phyloP scores from a whole-genome alignment of 1,140 invertebrate species.

The Lineus longissimus region DNA sequence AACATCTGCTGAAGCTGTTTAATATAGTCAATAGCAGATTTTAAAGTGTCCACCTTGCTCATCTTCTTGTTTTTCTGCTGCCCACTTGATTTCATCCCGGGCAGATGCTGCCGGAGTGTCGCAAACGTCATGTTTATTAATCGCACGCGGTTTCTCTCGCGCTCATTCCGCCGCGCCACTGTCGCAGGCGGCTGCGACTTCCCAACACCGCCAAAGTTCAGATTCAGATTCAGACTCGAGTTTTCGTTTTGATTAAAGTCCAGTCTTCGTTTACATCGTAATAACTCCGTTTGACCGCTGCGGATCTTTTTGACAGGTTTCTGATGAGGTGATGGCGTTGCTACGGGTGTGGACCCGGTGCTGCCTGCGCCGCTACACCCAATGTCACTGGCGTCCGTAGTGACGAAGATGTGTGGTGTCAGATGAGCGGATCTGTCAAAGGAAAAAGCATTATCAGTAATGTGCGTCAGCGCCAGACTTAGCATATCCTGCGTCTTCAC shows the following conservation, averaged over 20 bases:
- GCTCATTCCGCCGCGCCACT: slow-evolving; percentile 83
- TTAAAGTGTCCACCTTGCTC: slow-evolving; percentile 87
- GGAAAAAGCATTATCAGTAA: not conserved
- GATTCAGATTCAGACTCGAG: not conserved
- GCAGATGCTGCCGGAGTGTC: slow-evolving; percentile 42
- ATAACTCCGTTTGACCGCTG: not conserved
- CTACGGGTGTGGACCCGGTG: not conserved
- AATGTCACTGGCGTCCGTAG: not conserved
- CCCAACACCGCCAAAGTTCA: slow-evolving; percentile 23
- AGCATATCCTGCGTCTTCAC: not conserved
- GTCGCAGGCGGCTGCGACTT: slow-evolving; percentile 64
- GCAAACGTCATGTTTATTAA: slow-evolving; percentile 71
- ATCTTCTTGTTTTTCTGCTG: slow-evolving; percentile 56
- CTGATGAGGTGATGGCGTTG: not conserved
- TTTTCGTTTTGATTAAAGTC: slow-evolving; percentile 36
- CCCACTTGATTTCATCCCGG: slow-evolving; percentile 24
- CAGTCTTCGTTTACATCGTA: slow-evolving; percentile 30
- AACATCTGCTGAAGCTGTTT: slow-evolving; percentile 75
- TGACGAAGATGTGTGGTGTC: not conserved
- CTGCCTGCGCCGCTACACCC: not conserved
- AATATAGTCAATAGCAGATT: slow-evolving; percentile 92
- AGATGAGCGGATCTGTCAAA: not conserved
- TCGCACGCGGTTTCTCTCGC: slow-evolving; percentile 90
- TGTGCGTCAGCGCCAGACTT: not conserved
- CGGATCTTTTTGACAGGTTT: not conserved